Evolutionary conservation across 64 coral and sea anemone species (phyloP).

Genomic region (Exaiptasia diaphana): DNA sequence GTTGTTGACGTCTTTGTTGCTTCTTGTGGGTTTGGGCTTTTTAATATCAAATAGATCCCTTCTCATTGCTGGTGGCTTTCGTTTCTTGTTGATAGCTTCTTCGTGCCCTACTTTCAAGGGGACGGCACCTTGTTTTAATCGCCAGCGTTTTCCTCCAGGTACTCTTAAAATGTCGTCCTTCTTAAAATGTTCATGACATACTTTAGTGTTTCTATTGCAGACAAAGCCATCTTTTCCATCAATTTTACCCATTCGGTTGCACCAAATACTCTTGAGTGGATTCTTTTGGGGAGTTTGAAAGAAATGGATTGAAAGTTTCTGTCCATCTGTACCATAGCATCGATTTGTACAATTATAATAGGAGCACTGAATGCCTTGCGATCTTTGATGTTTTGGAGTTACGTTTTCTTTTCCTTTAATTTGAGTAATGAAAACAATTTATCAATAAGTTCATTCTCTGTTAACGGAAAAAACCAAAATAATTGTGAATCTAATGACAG

Average conservation of each 20-base stretch:
- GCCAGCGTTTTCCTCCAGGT: slow-evolving; percentile 12
- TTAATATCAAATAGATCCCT: background rate
- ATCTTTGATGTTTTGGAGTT: background rate
- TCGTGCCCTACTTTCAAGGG: background rate
- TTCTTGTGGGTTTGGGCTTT: background rate
- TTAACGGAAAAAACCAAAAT: too few species aligned
- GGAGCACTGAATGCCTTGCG: slow-evolving; percentile 13
- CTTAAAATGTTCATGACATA: slow-evolving; percentile 26
- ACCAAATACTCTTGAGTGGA: slow-evolving; percentile 34
- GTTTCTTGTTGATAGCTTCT: background rate
- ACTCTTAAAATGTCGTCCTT: slow-evolving; percentile 34
- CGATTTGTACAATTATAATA: slow-evolving; percentile 31
- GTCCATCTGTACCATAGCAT: slow-evolving; percentile 14
- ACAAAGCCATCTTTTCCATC: slow-evolving; percentile 39
- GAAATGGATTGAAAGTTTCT: slow-evolving; percentile 33
- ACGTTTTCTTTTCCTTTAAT: background rate
- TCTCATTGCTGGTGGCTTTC: background rate
- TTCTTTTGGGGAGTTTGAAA: slow-evolving; percentile 24
- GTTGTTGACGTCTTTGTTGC: too few species aligned
- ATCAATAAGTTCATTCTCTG: too few species aligned
- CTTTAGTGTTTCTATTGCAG: slow-evolving; percentile 24
- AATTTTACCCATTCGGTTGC: slow-evolving; percentile 49
- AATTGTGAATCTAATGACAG: too few species aligned
- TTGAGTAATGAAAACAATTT: too few species aligned
- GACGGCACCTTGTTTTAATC: slow-evolving; percentile 1